These are phyloP conservation scores for Flabesymbios commensalis DNA, from an alignment of 2,888 invertebrate species.

Conservation along the genomic window DNA sequence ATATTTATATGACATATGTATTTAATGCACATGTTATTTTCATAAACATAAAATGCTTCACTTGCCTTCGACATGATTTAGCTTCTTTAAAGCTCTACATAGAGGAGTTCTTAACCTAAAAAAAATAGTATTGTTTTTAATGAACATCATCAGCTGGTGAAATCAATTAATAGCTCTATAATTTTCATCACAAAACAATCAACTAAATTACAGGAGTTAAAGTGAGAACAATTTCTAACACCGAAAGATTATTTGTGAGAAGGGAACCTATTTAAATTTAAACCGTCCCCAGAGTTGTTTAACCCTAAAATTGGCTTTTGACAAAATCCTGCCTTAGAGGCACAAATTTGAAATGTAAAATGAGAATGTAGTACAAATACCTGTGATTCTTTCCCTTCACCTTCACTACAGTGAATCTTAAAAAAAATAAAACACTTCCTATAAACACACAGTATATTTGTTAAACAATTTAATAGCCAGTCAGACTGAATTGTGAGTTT, in stretches of 20 bases:
- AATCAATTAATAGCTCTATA: neutral
- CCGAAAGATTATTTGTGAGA: no score
- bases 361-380: conserved; percentile 22
- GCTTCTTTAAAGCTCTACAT: conserved; percentile 82
- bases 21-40: neutral
- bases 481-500: no score
- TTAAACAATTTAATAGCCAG: no score
- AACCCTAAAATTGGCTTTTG: no score
- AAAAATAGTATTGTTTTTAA: conserved; percentile 1
- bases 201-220: neutral
- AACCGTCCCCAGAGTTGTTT: no score
- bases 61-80: conserved; percentile 86
- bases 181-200: neutral
- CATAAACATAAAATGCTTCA: neutral
- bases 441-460: no score
- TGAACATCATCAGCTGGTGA: neutral
- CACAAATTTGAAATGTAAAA: neutral
- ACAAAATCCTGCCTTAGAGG: no score
- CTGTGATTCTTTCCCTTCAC: conserved; percentile 73
- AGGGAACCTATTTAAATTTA: no score
- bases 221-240: neutral
- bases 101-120: conserved; percentile 88
- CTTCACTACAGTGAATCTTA: conserved; percentile 73
- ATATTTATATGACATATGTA: neutral
- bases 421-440: conserved; percentile 18